Evolutionary conservation across 1,140 invertebrate species (phyloP).

Genomic region (Drosophila ambigua): DNA sequence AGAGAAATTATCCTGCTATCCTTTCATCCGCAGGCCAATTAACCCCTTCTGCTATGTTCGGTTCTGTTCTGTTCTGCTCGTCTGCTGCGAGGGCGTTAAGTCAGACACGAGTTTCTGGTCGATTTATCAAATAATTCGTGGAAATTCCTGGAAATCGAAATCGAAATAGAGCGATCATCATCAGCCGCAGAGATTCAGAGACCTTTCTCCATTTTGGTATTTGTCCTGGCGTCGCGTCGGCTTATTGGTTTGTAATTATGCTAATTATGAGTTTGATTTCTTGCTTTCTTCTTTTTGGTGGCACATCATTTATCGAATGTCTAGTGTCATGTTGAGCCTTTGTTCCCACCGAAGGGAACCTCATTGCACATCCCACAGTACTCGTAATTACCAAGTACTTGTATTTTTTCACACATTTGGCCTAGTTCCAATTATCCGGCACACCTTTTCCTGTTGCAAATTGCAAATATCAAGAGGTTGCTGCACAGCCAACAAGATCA

Average conservation of each 20-base stretch:
- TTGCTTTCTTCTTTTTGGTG: neutral
- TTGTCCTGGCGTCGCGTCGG: slow-evolving; percentile 39
- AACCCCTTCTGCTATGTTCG: slow-evolving; percentile 58
- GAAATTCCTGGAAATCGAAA: slow-evolving; percentile 68
- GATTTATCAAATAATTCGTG: slow-evolving; percentile 74
- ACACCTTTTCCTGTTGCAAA: slow-evolving; percentile 63
- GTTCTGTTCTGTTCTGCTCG: neutral
- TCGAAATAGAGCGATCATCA: slow-evolving; percentile 68
- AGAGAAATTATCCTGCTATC: slow-evolving; percentile 26
- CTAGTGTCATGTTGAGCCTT: slow-evolving; percentile 2
- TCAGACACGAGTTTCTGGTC: slow-evolving; percentile 76
- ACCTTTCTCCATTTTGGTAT: slow-evolving; percentile 27
- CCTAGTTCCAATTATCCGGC: slow-evolving; percentile 57
- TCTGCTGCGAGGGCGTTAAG: slow-evolving; percentile 67
- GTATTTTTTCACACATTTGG: slow-evolving; percentile 69
- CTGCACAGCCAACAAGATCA: slow-evolving; percentile 19
- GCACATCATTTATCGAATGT: neutral
- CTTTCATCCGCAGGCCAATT: slow-evolving; percentile 51
- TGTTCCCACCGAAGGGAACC: slow-evolving; percentile 24
- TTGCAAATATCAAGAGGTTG: slow-evolving; percentile 33
- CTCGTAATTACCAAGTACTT: slow-evolving; percentile 45
- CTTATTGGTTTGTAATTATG: slow-evolving; percentile 60
- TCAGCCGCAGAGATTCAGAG: slow-evolving; percentile 12
- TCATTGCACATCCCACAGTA: neutral
- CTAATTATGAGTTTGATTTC: slow-evolving; percentile 57